Evolutionary conservation across 2,888 invertebrate genomes (phyloP).

Genomic region (Acanthosepion pharaonis): DNA sequence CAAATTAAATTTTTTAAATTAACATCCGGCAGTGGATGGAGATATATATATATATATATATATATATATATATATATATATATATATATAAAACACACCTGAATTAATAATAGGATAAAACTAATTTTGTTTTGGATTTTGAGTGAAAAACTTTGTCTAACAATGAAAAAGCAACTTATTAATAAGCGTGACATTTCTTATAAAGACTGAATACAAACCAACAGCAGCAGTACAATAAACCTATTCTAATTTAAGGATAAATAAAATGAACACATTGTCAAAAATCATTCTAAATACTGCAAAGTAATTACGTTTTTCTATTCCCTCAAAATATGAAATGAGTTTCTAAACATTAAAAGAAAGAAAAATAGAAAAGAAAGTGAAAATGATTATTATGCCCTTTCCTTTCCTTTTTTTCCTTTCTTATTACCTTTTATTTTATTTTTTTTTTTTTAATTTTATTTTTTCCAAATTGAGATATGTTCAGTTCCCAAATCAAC

Average conservation of each 20-base stretch:
- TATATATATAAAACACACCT: background rate
- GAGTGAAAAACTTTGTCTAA: background rate
- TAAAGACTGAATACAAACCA: too few species aligned
- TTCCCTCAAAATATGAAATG: background rate
- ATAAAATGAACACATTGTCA: background rate
- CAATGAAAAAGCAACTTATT: too few species aligned
- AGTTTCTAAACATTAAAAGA: background rate
- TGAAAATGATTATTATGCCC: background rate
- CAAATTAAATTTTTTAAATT: background rate
- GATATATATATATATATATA: background rate
- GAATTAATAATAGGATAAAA: background rate
- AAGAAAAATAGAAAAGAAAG: background rate
- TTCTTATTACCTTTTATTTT: background rate
- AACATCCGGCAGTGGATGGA: background rate
- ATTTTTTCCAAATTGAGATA: background rate
- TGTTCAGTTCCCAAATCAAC: conserved; percentile 42
- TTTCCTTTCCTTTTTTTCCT: background rate
- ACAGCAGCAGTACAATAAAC: too few species aligned
- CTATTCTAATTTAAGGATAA: background rate
- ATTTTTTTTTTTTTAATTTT: background rate
- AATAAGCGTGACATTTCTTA: too few species aligned
- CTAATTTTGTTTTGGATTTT: background rate
- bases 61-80: background rate
- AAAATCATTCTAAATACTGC: background rate
- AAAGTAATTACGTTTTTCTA: background rate